These are phyloP conservation scores for Elgaria multicarinata DNA, from an alignment of 2,113 vertebrate genomes.

Conservation along the genomic window DNA sequence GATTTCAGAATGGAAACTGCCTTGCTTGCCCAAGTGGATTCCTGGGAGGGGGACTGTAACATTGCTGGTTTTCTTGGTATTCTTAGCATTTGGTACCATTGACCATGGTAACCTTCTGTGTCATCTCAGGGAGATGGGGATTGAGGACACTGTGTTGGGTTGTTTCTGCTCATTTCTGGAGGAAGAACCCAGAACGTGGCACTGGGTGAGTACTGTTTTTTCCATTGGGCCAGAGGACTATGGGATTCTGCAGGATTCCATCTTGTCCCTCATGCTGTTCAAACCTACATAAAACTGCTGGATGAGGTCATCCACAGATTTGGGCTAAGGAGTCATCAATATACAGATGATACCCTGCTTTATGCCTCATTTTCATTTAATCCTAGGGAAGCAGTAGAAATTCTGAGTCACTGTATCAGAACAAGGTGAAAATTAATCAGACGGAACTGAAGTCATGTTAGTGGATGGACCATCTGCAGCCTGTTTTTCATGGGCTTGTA, in stretches of 20 bases:
- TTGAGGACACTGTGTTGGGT: not conserved
- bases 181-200: not conserved
- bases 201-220: not conserved
- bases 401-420: not conserved
- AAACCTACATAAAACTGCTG: not conserved
- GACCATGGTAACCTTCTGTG: not conserved
- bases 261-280: not conserved
- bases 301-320: not conserved
- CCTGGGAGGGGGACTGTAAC: too few species aligned
- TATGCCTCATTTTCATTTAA: not conserved
- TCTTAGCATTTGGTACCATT: too few species aligned
- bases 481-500: not conserved
- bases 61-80: too few species aligned
- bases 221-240: not conserved
- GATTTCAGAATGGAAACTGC: not conserved
- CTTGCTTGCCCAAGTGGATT: too few species aligned
- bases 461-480: not conserved
- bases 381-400: not conserved
- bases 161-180: not conserved
- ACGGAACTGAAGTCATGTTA: not conserved
- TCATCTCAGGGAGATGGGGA: not conserved
- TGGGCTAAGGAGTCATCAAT: not conserved
- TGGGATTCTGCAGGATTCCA: not conserved
- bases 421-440: not conserved
- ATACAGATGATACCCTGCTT: not conserved